Conservation (phyloP, 2,888 invertebrate genomes). For the Petrolisthes cinctipes region DNA sequence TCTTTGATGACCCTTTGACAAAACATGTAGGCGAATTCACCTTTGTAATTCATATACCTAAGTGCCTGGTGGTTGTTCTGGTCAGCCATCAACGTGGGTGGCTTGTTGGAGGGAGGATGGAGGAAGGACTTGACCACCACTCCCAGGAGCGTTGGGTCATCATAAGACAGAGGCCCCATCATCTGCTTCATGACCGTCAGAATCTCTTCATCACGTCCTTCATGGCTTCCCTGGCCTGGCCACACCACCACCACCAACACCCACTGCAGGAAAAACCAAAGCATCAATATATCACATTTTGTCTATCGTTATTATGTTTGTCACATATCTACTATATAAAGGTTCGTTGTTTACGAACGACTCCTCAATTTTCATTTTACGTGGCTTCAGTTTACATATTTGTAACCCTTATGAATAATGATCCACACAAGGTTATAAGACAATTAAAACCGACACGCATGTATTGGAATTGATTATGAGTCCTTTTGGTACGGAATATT, state of each 20-base stretch:
- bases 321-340: neutral
- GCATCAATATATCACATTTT: neutral
- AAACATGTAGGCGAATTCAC: slow-evolving; percentile 11
- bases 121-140: slow-evolving; percentile 13
- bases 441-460: no score
- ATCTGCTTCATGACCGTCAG: neutral
- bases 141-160: slow-evolving; percentile 33
- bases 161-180: slow-evolving; percentile 21
- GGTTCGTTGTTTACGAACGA: no score
- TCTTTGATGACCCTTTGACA: neutral
- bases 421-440: no score
- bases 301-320: neutral
- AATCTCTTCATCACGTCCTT: neutral
- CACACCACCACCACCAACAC: neutral
- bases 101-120: slow-evolving; percentile 29
- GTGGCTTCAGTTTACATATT: no score
- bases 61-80: neutral
- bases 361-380: no score
- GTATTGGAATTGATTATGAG: no score
- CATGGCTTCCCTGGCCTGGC: no score
- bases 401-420: no score
- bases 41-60: neutral
- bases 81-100: slow-evolving; percentile 28
- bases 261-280: neutral
- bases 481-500: no score